Conservation (phyloP, 2,113 vertebrate genomes). For the Anseranas semipalmata region DNA sequence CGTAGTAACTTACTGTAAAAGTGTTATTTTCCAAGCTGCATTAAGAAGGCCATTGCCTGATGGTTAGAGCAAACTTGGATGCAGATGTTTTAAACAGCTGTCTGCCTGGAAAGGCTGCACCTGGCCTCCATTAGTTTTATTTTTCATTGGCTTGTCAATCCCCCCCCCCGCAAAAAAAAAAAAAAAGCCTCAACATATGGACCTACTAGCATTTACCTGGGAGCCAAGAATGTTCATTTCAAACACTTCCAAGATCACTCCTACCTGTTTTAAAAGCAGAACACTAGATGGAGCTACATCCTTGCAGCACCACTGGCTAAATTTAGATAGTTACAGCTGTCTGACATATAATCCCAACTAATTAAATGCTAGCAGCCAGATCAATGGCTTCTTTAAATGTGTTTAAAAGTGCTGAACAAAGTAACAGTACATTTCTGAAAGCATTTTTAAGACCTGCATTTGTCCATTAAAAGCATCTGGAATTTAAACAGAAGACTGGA, state of each 20-base stretch:
- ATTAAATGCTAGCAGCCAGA: neutral
- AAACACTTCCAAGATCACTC: rapidly evolving
- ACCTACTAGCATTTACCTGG: neutral
- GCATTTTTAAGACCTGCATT: neutral
- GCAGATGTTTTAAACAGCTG: neutral
- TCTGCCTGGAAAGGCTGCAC: neutral
- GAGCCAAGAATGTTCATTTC: neutral
- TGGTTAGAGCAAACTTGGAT: neutral
- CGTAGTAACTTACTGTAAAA: neutral
- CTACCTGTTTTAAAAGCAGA: neutral
- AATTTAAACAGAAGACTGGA: neutral
- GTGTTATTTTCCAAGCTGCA: neutral
- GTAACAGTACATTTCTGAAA: neutral
- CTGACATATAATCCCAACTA: rapidly evolving
- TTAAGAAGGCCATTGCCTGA: neutral
- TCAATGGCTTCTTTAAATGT: neutral
- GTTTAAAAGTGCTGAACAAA: neutral
- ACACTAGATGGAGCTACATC: constrained; percentile 44
- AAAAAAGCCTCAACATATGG: neutral
- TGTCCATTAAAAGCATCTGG: neutral
- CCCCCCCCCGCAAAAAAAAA: too few species aligned
- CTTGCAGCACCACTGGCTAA: neutral
- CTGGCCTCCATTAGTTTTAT: neutral
- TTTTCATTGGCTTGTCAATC: neutral
- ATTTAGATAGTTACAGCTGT: rapidly evolving